These are phyloP conservation scores for Rhinogobius similis DNA, from an alignment of 2,113 vertebrate species.

Conservation along the genomic window DNA sequence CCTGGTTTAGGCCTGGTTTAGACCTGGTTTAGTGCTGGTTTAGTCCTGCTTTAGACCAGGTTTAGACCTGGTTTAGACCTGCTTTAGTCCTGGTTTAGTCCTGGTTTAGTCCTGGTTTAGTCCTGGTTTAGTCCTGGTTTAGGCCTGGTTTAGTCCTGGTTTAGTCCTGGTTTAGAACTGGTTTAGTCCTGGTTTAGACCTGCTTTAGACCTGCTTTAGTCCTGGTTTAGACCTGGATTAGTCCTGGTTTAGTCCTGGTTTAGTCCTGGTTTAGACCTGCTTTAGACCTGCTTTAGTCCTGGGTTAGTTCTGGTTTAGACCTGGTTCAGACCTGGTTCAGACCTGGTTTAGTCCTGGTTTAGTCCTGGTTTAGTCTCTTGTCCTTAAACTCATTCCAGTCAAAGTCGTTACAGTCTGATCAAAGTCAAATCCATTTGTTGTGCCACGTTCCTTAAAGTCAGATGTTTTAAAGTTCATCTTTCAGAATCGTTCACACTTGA, in stretches of 20 bases:
- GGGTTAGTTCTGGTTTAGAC: neutral
- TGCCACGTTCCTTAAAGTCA: too few relatives aligned
- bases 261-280: neutral
- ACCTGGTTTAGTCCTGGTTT: neutral
- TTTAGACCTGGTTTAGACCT: neutral
- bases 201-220: too few relatives aligned
- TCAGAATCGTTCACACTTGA: neutral
- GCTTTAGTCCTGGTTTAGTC: neutral
- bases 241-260: too few relatives aligned
- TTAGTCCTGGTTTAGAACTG: too few relatives aligned
- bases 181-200: too few relatives aligned
- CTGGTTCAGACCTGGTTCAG: neutral
- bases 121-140: neutral
- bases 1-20: constrained; percentile 1
- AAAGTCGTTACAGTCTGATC: neutral
- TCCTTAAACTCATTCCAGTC: neutral
- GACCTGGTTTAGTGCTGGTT: neutral
- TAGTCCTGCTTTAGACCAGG: neutral
- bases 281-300: neutral
- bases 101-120: neutral
- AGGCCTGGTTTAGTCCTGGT: neutral
- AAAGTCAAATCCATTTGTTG: neutral
- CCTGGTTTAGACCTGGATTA: too few relatives aligned
- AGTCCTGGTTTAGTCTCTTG: neutral
- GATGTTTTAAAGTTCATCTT: neutral